Conservation (phyloP, 1,140 invertebrate species). For the Panulirus ornatus region DNA sequence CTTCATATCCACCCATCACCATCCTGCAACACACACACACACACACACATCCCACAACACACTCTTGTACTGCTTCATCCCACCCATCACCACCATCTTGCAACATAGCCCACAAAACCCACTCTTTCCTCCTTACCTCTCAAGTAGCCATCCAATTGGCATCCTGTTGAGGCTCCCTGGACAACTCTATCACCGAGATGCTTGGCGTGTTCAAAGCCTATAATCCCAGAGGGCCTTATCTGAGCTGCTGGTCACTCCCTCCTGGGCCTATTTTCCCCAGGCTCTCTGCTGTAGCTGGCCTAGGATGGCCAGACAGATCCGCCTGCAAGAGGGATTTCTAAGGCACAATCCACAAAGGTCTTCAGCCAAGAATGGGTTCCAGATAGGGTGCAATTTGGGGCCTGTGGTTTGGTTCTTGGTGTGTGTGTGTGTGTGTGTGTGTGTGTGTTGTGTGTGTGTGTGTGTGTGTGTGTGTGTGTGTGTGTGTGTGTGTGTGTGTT, state of each 20-base stretch:
- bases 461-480: conserved; percentile 8
- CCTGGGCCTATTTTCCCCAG: neutral
- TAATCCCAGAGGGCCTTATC: neutral
- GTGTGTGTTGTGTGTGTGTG: conserved; percentile 7
- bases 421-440: neutral
- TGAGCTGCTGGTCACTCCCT: neutral
- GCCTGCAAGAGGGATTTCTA: too few species aligned
- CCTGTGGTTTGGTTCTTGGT: neutral
- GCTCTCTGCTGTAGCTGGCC: neutral
- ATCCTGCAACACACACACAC: neutral
- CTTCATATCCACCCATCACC: too few species aligned
- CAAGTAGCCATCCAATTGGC: too few species aligned
- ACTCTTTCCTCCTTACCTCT: too few species aligned
- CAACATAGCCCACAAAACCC: too few species aligned
- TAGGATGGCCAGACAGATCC: too few species aligned
- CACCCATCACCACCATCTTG: neutral
- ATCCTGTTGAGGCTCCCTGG: too few species aligned
- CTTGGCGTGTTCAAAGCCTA: neutral
- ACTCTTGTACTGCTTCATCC: neutral
- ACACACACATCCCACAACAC: neutral
- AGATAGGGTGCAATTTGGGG: too few species aligned
- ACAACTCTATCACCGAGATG: neutral
- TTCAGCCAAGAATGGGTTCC: too few species aligned
- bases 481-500: conserved; percentile 3
- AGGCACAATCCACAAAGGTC: too few species aligned